Conservation (phyloP, 2,797 vertebrate species). For the Notamacropus eugenii region DNA sequence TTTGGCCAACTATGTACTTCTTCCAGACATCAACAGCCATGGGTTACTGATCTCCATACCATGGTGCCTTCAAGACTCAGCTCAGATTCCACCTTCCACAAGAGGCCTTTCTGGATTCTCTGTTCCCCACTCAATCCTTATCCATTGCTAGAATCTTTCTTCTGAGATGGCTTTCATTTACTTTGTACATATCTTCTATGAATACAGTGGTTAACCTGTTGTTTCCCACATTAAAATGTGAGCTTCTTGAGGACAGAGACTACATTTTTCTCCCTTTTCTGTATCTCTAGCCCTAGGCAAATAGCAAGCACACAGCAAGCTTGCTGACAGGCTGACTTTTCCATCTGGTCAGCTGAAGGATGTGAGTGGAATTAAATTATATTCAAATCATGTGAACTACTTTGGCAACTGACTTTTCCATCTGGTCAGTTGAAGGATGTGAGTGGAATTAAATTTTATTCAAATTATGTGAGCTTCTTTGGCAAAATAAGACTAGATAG, state of each 20-base stretch:
- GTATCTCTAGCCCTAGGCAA: background rate
- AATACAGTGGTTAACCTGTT: background rate
- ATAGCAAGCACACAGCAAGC: background rate
- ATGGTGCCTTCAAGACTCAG: background rate
- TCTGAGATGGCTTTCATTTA: background rate
- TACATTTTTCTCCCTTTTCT: background rate
- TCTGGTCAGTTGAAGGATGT: constrained; percentile 21
- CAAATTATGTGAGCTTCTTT: constrained; percentile 23
- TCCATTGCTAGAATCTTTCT: background rate
- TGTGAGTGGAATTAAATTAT: constrained; percentile 31
- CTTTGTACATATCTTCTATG: background rate
- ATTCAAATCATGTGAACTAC: constrained; percentile 2
- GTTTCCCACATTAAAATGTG: background rate
- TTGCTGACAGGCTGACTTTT: background rate
- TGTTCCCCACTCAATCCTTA: background rate
- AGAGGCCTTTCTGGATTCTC: background rate
- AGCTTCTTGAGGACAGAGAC: background rate
- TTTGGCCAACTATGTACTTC: background rate
- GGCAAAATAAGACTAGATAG: constrained; percentile 35
- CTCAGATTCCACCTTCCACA: background rate
- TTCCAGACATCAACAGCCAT: background rate
- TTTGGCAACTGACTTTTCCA: background rate
- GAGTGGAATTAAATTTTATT: constrained; percentile 25
- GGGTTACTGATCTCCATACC: constrained; percentile 27
- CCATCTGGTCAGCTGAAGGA: constrained; percentile 15